Percentiles rank a stretch among this genome's conserved stretches.
Evolutionary conservation across 2,797 vertebrate species (phyloP).

Genomic region (Sarcophilus harrisii): DNA sequence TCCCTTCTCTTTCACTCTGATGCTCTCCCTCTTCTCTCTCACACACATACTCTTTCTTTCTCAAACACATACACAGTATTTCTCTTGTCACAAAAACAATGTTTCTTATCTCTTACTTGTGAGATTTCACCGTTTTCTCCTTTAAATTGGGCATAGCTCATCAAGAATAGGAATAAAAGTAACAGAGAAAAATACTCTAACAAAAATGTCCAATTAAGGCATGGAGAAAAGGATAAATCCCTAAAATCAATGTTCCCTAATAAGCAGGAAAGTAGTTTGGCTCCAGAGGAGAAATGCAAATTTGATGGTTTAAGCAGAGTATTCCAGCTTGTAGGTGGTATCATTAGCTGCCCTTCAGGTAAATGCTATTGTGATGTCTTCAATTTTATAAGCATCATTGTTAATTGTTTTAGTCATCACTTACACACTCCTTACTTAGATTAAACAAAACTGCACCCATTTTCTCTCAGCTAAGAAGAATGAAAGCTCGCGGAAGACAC

Average conservation of each 20-base stretch:
- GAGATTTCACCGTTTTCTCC: neutral
- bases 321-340: neutral
- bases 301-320: neutral
- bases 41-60: neutral
- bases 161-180: neutral
- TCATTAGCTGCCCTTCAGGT: rapidly evolving
- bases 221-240: neutral
- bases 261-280: neutral
- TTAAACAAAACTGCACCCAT: neutral
- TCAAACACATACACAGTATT: neutral
- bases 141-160: neutral
- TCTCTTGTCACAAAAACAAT: neutral
- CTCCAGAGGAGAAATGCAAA: neutral
- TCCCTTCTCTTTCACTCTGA: neutral
- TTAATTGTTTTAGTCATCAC: neutral
- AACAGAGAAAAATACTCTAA: neutral
- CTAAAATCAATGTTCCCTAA: neutral
- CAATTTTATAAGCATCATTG: neutral
- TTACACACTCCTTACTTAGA: neutral
- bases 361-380: neutral
- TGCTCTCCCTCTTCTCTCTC: rapidly evolving
- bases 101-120: neutral
- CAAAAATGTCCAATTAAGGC: rapidly evolving
- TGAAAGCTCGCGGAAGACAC: neutral
- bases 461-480: neutral